Evolutionary conservation across 2,113 vertebrate genomes (phyloP).

Genomic region (Xenotilapia longispinis): DNA sequence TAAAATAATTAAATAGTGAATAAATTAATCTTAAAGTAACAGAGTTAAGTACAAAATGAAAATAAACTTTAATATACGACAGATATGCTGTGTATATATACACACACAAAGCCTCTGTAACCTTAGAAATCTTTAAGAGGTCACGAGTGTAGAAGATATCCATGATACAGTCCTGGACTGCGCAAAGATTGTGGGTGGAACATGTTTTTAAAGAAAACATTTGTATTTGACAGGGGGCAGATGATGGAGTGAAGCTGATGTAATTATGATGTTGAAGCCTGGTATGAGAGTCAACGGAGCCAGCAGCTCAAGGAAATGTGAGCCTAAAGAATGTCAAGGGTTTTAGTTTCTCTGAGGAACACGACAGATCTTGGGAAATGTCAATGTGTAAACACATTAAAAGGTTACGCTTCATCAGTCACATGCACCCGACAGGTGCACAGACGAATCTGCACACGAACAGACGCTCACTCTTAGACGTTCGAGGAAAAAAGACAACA

Average conservation of each 20-base stretch:
- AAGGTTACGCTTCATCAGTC: constrained; percentile 47
- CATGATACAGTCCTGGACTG: neutral
- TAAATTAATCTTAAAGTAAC: neutral
- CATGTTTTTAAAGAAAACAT: neutral
- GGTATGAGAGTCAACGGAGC: constrained; percentile 15
- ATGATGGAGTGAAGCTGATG: constrained; percentile 21
- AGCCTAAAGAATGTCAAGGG: constrained; percentile 47
- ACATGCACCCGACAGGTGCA: neutral
- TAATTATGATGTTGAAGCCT: constrained; percentile 39
- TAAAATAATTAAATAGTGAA: neutral
- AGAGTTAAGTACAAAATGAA: neutral
- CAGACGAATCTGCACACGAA: neutral
- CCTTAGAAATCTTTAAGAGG: neutral
- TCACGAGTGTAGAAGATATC: neutral
- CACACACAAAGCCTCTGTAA: neutral
- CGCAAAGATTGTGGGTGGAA: neutral
- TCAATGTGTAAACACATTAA: constrained; percentile 52
- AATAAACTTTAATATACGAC: neutral
- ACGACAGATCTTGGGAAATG: constrained; percentile 49
- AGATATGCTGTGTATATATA: neutral
- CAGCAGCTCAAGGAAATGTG: constrained; percentile 22
- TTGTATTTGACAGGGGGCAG: constrained; percentile 13
- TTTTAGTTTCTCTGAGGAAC: constrained; percentile 30
- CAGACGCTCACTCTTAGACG: neutral
- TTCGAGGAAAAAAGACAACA: neutral